Evolutionary conservation across 37 sponge, comb jelly and placozoan genomes (phyloP).

Genomic region (Ephydatia muelleri): DNA sequence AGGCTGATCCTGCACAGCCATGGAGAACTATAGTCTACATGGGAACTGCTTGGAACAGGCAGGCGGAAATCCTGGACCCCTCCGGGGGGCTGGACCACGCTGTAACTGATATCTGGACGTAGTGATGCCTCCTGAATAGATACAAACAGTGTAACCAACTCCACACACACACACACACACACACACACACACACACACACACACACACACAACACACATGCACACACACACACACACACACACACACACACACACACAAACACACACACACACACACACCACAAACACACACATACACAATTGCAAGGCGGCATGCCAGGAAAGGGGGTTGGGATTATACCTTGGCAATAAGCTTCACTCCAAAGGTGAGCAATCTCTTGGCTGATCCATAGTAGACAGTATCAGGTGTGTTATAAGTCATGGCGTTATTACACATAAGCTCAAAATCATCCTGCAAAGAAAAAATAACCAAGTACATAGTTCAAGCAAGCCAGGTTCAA

Average conservation of each 20-base stretch:
- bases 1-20: conserved; percentile 45
- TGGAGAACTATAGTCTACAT: conserved; percentile 37
- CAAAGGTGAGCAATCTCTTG: conserved; percentile 62
- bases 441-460: conserved; percentile 80
- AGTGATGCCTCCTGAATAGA: conserved; percentile 58
- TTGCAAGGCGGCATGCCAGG: too few species aligned
- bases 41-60: conserved; percentile 14
- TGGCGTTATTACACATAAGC: conserved; percentile 97
- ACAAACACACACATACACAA: too few species aligned
- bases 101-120: conserved; percentile 57
- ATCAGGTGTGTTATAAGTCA: conserved; percentile 93
- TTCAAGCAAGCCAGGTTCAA: too few species aligned
- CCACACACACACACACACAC: too few species aligned
- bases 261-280: too few species aligned
- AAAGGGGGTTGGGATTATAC: too few species aligned
- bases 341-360: conserved; percentile 79
- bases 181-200: too few species aligned
- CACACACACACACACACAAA: too few species aligned
- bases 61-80: not conserved
- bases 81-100: conserved; percentile 21
- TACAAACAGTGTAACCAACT: not conserved
- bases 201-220: too few species aligned
- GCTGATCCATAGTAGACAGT: conserved; percentile 89
- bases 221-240: too few species aligned
- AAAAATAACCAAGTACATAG: not conserved